A percentile compares a stretch with the other conserved stretches of the same genome.
phyloP scores from a whole-genome alignment of 1,140 invertebrate genomes.

The Calephelis nemesis region DNA sequence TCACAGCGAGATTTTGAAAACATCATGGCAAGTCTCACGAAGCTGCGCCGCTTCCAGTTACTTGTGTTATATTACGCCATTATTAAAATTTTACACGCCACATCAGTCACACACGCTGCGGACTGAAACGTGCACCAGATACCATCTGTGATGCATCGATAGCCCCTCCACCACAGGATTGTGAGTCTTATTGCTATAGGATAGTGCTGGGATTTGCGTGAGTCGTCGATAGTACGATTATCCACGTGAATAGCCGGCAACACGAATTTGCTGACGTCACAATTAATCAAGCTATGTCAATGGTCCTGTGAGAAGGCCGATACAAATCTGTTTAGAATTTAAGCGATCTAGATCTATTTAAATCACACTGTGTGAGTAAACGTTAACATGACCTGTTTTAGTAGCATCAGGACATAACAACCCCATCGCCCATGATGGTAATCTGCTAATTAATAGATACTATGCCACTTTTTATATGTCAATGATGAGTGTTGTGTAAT shows the following conservation, averaged over 20 bases:
- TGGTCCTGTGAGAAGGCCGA: slow-evolving; percentile 21
- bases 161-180: neutral
- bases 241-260: slow-evolving; percentile 31
- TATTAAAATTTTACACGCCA: slow-evolving; percentile 12
- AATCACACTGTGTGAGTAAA: neutral
- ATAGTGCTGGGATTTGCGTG: neutral
- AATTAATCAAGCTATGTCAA: slow-evolving; percentile 37
- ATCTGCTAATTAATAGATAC: no score
- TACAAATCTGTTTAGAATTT: slow-evolving; percentile 20
- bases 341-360: neutral
- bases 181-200: neutral
- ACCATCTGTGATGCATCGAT: slow-evolving; percentile 11
- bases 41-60: slow-evolving; percentile 10
- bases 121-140: slow-evolving; percentile 5
- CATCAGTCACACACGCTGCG: slow-evolving; percentile 9
- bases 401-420: no score
- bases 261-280: slow-evolving; percentile 34
- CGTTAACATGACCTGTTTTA: no score
- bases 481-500: no score
- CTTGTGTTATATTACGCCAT: slow-evolving; percentile 8
- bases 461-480: no score
- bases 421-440: no score
- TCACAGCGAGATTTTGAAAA: no score
- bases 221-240: neutral
- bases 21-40: neutral